These are phyloP conservation scores for Phrynocephalus vlangalii DNA, from an alignment of 2,797 vertebrate genomes.

Conservation along the genomic window DNA sequence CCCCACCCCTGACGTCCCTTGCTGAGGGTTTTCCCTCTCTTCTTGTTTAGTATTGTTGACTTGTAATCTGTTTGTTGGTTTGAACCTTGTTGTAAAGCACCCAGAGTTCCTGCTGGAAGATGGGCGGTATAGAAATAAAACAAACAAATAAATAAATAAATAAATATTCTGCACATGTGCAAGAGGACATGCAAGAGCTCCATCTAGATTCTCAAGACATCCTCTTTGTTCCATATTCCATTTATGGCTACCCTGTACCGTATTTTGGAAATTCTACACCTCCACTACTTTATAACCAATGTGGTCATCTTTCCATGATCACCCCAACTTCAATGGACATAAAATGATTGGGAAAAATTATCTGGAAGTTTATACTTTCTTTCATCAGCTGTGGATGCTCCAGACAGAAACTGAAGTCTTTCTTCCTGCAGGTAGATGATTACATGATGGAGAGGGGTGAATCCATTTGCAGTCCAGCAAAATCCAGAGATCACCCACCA, in stretches of 20 bases:
- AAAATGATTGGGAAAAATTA: not conserved
- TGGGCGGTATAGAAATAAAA: too few species aligned
- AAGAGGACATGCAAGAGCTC: not conserved
- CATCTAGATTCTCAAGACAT: not conserved
- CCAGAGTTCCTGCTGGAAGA: too few species aligned
- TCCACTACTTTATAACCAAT: not conserved
- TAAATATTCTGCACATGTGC: not conserved
- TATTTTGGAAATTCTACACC: not conserved
- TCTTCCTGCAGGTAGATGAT: not conserved
- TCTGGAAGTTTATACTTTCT: not conserved
- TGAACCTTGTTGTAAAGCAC: too few species aligned
- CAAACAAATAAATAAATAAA: too few species aligned
- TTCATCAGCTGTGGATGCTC: not conserved
- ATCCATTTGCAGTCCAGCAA: not conserved
- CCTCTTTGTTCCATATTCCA: not conserved
- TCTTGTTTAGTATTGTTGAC: too few species aligned
- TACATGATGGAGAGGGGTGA: not conserved
- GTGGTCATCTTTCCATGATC: not conserved
- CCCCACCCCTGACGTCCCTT: too few species aligned
- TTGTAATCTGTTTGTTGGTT: too few species aligned
- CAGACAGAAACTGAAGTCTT: not conserved
- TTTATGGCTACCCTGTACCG: not conserved
- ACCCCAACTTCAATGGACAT: not conserved
- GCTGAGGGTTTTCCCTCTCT: too few species aligned
- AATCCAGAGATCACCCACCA: not conserved